Evolutionary conservation across 1,140 invertebrate species (phyloP), one percentile per base, ranked within the genome.

Genomic region (Drosophila albomicans): DNA sequence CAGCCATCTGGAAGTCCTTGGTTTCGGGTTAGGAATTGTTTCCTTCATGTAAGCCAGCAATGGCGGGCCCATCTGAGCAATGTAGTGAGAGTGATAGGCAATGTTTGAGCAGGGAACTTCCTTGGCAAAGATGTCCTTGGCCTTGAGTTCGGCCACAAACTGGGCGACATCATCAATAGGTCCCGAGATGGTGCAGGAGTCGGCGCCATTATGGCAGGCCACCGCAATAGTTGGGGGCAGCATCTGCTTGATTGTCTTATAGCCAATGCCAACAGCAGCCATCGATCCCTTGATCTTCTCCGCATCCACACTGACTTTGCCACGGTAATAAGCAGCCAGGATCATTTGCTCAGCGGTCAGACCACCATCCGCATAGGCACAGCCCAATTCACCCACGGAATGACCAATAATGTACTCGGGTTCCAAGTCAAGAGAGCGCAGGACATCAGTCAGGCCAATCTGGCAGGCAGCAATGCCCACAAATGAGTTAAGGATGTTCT

Each of bases 401-500:
- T 98, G 97, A 3, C 95, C 97, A 85, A 98, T 95, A 52, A 98
- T 96, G 41, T 96, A 96, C 93, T 98, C 96, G 3, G 96, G 95
- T 68, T 96, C 94, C 13, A 99, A 94, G 13, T 95, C 96, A 66
- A 98, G 75, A 1, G 93, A 92, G 46, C 92, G 94, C 28, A 99
- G 91, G 1, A 97, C 81, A 92, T 98, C 97, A 10, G 97, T 96
- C 11, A 99, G 93, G 28, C 95, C 97, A 75, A 98, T 96, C 94
- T 97, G 93, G 93, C 99, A 95, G 16, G 97, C 96, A 13, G 97
- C 97, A 84, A 99, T 99, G 35, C 97, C 96, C 46, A 99, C 95
- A 93, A 99, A 99, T 0, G 96, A 97, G 92, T 98, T 95, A 0
- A 98, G 90, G 69, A 97, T 96, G 86, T 97, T 96, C 59, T 98